Evolutionary conservation across 2,797 vertebrate species (phyloP).

Genomic region (Somateria mollissima): DNA sequence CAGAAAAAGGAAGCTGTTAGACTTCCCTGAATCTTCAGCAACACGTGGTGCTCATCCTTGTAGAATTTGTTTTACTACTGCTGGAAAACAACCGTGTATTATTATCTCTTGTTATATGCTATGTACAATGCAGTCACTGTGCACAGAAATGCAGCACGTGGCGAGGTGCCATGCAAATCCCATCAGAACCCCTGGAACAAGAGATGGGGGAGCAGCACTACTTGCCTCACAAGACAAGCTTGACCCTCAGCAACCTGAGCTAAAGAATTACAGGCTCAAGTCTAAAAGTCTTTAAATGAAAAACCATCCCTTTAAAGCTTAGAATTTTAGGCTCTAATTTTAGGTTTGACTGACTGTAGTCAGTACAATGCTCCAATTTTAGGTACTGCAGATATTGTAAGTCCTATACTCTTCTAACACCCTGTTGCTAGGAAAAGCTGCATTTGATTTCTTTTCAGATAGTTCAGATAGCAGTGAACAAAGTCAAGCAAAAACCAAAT

Average conservation of each 20-base stretch:
- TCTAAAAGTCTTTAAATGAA: neutral
- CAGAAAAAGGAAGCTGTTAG: neutral
- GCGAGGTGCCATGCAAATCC: neutral
- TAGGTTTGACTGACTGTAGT: constrained; percentile 27
- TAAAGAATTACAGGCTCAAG: neutral
- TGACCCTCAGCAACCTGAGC: neutral
- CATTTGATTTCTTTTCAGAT: constrained; percentile 45
- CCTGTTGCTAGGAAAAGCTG: constrained; percentile 39
- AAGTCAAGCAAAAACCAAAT: neutral
- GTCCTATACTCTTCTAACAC: constrained; percentile 4
- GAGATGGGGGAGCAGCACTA: neutral
- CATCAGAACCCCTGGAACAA: neutral
- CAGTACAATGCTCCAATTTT: constrained; percentile 48
- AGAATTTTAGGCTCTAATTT: neutral
- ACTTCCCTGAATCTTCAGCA: neutral
- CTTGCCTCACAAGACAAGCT: neutral
- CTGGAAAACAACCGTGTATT: neutral
- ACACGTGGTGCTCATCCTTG: neutral
- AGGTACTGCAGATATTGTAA: constrained; percentile 12
- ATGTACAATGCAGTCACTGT: neutral
- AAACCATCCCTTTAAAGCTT: neutral
- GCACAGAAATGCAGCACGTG: neutral
- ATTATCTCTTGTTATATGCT: neutral
- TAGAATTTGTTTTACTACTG: neutral
- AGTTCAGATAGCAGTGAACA: constrained; percentile 40